These are phyloP conservation scores for Halcyon badia DNA, from an alignment of 2,797 vertebrate genomes.

Conservation along the genomic window DNA sequence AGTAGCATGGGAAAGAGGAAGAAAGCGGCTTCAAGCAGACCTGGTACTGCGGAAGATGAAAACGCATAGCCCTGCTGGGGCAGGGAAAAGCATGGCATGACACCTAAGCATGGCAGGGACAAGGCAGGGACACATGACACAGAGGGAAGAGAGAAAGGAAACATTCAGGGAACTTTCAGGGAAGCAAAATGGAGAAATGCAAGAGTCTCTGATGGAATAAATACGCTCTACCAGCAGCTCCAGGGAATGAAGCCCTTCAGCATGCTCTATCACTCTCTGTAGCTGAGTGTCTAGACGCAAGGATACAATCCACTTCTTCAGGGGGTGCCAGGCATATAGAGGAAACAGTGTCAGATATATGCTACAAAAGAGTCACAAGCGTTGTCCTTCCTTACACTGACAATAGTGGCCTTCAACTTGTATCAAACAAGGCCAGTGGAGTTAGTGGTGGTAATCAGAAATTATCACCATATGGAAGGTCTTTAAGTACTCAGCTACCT, in stretches of 20 bases:
- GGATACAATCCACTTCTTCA: neutral
- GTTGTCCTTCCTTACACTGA: neutral
- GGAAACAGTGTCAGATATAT: neutral
- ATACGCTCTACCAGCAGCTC: neutral
- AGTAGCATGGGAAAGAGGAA: neutral
- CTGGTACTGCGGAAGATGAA: neutral
- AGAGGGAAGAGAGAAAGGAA: neutral
- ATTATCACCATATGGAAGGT: neutral
- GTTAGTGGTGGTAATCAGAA: neutral
- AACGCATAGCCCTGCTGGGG: neutral
- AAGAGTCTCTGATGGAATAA: neutral
- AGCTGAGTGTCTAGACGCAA: neutral
- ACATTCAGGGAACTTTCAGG: neutral
- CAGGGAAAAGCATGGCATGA: neutral
- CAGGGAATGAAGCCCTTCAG: neutral
- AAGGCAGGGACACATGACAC: neutral
- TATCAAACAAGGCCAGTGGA: neutral
- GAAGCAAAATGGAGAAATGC: neutral
- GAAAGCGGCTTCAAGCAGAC: neutral
- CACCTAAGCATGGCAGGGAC: neutral
- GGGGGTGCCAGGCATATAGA: fast-evolving
- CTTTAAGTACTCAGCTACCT: neutral
- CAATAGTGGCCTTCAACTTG: neutral
- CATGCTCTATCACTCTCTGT: neutral
- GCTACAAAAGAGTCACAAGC: neutral